These are phyloP conservation scores for Calephelis perditalis DNA, from an alignment of 2,888 invertebrate species.

Conservation along the genomic window DNA sequence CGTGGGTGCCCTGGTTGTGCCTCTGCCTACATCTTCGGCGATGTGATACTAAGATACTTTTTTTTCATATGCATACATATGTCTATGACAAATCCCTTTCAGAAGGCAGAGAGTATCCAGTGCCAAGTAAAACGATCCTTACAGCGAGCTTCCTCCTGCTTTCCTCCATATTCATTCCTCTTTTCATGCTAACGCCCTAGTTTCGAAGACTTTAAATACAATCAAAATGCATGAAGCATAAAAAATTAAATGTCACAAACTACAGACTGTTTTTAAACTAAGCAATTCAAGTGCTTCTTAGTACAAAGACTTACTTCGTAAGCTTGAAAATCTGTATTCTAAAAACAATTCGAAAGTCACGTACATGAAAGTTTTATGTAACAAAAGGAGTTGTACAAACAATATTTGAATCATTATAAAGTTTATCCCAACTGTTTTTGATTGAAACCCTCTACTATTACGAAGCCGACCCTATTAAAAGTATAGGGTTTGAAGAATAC, in stretches of 20 bases:
- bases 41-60: no score
- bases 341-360: neutral
- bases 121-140: no score
- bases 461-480: neutral
- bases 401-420: conserved; percentile 12
- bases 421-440: conserved; percentile 8
- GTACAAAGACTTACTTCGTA: neutral
- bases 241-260: neutral
- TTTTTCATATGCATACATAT: no score
- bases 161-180: no score
- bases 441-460: neutral
- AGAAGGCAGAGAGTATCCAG: no score
- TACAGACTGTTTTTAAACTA: neutral
- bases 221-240: no score
- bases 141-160: no score
- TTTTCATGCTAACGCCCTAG: no score
- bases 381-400: conserved; percentile 8
- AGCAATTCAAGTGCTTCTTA: neutral
- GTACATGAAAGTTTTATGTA: conserved; percentile 9
- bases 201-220: no score
- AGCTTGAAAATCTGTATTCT: conserved; percentile 5
- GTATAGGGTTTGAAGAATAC: neutral
- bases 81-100: no score
- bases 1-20: no score
- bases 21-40: no score